phyloP scores from a whole-genome alignment of 2,888 invertebrate species.

The Parnassius smintheus region DNA sequence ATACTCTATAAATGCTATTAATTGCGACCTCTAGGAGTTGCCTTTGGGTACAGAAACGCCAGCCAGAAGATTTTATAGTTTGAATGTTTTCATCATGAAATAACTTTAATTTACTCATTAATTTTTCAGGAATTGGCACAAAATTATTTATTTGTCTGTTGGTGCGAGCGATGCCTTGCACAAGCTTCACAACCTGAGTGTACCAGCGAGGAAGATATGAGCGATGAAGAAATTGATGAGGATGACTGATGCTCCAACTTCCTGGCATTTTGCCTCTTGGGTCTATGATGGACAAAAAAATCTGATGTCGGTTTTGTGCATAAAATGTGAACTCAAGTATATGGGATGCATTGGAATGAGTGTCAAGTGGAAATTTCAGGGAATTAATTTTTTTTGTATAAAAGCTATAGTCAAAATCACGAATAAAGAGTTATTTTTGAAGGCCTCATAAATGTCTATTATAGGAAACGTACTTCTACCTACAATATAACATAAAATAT shows the following conservation, averaged over 20 bases:
- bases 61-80: no score
- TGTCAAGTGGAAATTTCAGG: neutral
- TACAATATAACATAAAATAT: no score
- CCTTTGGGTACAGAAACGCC: no score
- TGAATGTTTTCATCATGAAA: no score
- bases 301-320: neutral
- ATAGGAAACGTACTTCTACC: no score
- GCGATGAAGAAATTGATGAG: constrained; percentile 72
- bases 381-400: no score
- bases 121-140: constrained; percentile 80
- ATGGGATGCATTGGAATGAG: neutral
- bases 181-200: constrained; percentile 89
- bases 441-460: no score
- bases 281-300: constrained; percentile 48
- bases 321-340: neutral
- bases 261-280: constrained; percentile 72
- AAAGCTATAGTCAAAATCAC: no score
- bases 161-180: constrained; percentile 88
- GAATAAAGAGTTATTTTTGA: no score
- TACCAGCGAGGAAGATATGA: constrained; percentile 91
- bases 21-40: no score
- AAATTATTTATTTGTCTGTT: constrained; percentile 91
- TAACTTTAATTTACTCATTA: no score
- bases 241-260: constrained; percentile 78
- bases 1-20: no score